Percentiles rank a stretch among this genome's conserved stretches.
Conservation (phyloP, 2,888 invertebrate genomes). For the Arge pagana region DNA sequence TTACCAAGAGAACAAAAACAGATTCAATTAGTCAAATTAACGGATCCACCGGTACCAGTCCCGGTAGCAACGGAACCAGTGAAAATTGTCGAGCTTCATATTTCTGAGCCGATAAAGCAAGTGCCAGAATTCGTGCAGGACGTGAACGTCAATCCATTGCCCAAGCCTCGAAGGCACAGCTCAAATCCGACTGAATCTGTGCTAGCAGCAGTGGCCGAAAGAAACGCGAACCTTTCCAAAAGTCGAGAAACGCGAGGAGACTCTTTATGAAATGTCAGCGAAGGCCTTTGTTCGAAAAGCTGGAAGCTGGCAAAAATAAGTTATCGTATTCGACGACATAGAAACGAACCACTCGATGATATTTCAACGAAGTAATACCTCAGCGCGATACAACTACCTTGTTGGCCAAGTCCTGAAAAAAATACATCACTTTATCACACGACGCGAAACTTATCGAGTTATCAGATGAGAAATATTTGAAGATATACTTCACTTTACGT, state of each 20-base stretch:
- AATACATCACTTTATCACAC: no score
- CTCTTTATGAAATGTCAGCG: slow-evolving; percentile 33
- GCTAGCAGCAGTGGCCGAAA: slow-evolving; percentile 16
- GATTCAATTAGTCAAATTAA: slow-evolving; percentile 45
- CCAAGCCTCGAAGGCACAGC: slow-evolving; percentile 63
- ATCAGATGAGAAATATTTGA: no score
- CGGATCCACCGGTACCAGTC: slow-evolving; percentile 38
- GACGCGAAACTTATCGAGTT: no score
- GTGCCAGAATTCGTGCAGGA: slow-evolving; percentile 41
- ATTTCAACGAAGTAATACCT: no score
- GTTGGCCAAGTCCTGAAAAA: no score
- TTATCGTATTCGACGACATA: no score
- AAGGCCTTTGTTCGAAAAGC: no score
- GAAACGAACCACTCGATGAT: no score
- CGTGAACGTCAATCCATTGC: slow-evolving; percentile 59
- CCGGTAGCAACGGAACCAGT: slow-evolving; percentile 42
- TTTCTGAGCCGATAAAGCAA: slow-evolving; percentile 60
- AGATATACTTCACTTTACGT: no score
- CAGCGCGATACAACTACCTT: no score
- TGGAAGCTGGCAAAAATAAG: no score
- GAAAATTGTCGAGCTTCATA: slow-evolving; percentile 60
- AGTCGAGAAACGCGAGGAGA: slow-evolving; percentile 33
- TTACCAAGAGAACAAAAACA: slow-evolving; percentile 47
- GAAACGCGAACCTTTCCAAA: slow-evolving; percentile 21
- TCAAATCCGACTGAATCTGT: slow-evolving; percentile 20